A percentile compares a stretch with the other conserved stretches of the same genome.
Evolutionary conservation across 2,113 vertebrate genomes (phyloP).

Genomic region (Eudyptes chrysolophus): DNA sequence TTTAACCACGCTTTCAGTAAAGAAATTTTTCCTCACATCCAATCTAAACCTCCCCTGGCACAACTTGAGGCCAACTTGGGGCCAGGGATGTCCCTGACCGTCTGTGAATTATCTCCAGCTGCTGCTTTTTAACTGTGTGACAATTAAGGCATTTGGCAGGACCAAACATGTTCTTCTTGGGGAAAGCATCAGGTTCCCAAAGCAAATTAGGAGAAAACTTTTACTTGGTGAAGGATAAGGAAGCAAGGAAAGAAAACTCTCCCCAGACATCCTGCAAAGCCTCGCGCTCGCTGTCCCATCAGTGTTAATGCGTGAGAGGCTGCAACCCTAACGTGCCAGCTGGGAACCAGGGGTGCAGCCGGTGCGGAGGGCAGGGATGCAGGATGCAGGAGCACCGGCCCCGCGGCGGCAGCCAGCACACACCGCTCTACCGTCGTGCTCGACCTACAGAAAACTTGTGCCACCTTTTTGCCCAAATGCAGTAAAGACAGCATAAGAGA

Average conservation of each 20-base stretch:
- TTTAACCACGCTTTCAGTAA: too few species aligned
- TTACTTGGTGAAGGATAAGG: background rate
- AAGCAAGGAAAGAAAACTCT: background rate
- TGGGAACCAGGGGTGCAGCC: background rate
- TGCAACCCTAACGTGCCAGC: fast-evolving
- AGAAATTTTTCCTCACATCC: too few species aligned
- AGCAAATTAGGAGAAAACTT: background rate
- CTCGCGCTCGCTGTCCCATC: fast-evolving
- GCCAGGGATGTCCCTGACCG: background rate
- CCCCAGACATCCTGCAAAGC: background rate
- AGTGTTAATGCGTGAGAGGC: fast-evolving
- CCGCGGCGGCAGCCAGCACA: too few species aligned
- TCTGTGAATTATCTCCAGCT: background rate
- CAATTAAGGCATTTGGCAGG: too few species aligned
- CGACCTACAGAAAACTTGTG: fast-evolving
- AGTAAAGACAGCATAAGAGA: background rate
- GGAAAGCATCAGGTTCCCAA: background rate
- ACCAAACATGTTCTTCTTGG: background rate
- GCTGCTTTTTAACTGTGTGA: background rate
- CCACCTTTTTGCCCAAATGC: background rate
- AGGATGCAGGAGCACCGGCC: background rate
- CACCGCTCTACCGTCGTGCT: fast-evolving
- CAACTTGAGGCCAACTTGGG: too few species aligned
- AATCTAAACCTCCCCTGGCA: too few species aligned
- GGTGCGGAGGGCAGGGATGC: background rate